These are phyloP conservation scores for Meloidogyne exigua DNA, from an alignment of 1,140 invertebrate species.

Conservation along the genomic window DNA sequence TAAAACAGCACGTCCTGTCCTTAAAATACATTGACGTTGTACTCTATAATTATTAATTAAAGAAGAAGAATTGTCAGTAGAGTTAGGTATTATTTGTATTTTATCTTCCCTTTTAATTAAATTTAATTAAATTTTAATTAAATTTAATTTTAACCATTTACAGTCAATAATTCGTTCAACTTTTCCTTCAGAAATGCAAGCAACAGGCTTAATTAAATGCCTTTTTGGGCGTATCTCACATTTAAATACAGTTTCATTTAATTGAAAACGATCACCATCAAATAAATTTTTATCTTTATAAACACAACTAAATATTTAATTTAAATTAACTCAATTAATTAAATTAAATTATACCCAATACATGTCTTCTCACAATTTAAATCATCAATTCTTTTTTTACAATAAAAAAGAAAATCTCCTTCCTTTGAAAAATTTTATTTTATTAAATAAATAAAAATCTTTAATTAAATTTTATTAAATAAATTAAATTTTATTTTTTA, in stretches of 20 bases:
- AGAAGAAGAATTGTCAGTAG: not conserved
- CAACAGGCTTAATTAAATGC: slow-evolving; percentile 27
- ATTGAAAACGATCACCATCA: slow-evolving; percentile 31
- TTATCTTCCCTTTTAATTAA: slow-evolving; percentile 17
- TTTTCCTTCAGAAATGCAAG: slow-evolving; percentile 26
- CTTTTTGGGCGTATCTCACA: slow-evolving; percentile 35
- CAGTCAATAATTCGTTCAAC: slow-evolving; percentile 29
- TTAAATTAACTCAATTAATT: not conserved
- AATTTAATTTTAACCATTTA: slow-evolving; percentile 25
- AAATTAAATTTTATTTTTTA: not conserved
- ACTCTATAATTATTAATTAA: slow-evolving; percentile 10
- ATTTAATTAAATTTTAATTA: slow-evolving; percentile 2
- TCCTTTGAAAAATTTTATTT: slow-evolving; percentile 25
- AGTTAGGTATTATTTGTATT: not conserved
- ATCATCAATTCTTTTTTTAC: slow-evolving; percentile 18
- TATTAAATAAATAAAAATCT: too few species aligned
- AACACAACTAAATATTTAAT: slow-evolving; percentile 5
- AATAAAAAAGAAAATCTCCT: slow-evolving; percentile 38
- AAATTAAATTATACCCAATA: slow-evolving; percentile 13
- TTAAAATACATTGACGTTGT: slow-evolving; percentile 27
- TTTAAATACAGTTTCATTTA: slow-evolving; percentile 27
- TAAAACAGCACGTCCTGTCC: slow-evolving; percentile 21
- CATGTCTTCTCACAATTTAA: slow-evolving; percentile 27
- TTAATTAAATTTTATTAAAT: too few species aligned
- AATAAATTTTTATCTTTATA: slow-evolving; percentile 20